These are phyloP conservation scores for Lasioglossum pauxillum DNA, from an alignment of 2,888 invertebrate species.

Conservation along the genomic window DNA sequence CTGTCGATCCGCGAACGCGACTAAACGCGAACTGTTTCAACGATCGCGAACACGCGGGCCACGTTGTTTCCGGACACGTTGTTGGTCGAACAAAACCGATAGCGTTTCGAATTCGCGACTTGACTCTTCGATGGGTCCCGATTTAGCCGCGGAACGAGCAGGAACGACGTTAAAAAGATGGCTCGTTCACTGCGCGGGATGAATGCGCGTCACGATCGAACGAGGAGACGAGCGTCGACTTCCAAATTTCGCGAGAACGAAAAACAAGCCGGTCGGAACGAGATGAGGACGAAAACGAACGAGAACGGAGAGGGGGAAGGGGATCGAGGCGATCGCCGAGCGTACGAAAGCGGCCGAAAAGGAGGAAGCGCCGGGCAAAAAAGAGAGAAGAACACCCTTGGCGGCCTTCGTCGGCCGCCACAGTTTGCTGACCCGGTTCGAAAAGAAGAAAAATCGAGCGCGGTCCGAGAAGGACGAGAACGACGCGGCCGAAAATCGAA, in stretches of 20 bases:
- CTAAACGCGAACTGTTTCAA: not conserved
- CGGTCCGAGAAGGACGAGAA: constrained; percentile 36
- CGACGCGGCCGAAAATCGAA: constrained; percentile 61
- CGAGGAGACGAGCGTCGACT: constrained; percentile 62
- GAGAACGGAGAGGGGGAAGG: not conserved
- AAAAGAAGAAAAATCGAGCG: constrained; percentile 73
- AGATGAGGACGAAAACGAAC: constrained; percentile 25
- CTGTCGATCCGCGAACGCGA: not conserved
- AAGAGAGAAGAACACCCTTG: constrained; percentile 65
- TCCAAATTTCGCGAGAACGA: constrained; percentile 59
- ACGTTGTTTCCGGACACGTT: not conserved
- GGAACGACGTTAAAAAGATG: constrained; percentile 65
- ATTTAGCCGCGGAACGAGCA: constrained; percentile 64
- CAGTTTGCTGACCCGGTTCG: constrained; percentile 79
- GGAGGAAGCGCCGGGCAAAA: constrained; percentile 48
- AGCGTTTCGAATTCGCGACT: constrained; percentile 28
- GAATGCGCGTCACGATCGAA: constrained; percentile 66
- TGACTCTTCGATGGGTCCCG: constrained; percentile 42
- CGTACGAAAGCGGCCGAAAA: constrained; percentile 45
- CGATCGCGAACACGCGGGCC: not conserved
- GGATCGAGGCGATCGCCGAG: not conserved
- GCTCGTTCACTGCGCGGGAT: constrained; percentile 51
- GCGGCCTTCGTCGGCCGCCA: constrained; percentile 79
- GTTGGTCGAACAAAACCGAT: not conserved
- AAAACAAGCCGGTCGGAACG: constrained; percentile 27